Evolutionary conservation across 2,888 invertebrate species (phyloP), one percentile per base, ranked within the genome.

Genomic region (Miltochrista miniata): DNA sequence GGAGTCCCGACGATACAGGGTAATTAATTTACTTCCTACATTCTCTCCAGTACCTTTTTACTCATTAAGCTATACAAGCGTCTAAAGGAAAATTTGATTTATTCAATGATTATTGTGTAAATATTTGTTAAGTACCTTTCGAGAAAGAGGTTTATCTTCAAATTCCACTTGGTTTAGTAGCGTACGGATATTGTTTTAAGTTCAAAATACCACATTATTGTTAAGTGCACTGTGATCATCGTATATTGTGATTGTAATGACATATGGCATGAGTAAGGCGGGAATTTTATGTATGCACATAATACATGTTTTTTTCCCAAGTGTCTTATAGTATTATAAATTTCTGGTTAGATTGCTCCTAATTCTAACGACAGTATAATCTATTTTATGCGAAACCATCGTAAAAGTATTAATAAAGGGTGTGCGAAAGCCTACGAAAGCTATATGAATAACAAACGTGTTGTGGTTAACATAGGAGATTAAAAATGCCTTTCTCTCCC

Each of bases 401-500:
- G 31, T 48, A 42, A 31, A 43, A 30, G 15, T 12, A 30, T 30
- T 44, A 50, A 40, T 50, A 36, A 45, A 29, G 13, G 3, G 10
- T 18, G 33, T 38, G 24, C 15, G 2, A 14, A 42, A 24, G 18
- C 18, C 18, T 24, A 5, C 5, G 18, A 24, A n/a, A 35, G 14
- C 14, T 24, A 45, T 59, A 59, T 59, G 49, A 56, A 45, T 51
- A 54, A 65, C 61, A 63, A 51, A 59, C 61, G 59, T 70, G 70
- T 60, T 48, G 56, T 57, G 48, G 56, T 51, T 66, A 72, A 68
- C 62, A 74, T 76, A 65, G 67, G 60, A 80, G 74, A 82, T 81
- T 82, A 81, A 81, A 82, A 76, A 81, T 82, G 81, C 79, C 74
- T 72, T 61, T 56, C 67, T 56, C 65, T 58, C n/a, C n/a, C 61